Evolutionary conservation across 2,888 invertebrate species (phyloP).

Genomic region (Drosophila meridionalis): DNA sequence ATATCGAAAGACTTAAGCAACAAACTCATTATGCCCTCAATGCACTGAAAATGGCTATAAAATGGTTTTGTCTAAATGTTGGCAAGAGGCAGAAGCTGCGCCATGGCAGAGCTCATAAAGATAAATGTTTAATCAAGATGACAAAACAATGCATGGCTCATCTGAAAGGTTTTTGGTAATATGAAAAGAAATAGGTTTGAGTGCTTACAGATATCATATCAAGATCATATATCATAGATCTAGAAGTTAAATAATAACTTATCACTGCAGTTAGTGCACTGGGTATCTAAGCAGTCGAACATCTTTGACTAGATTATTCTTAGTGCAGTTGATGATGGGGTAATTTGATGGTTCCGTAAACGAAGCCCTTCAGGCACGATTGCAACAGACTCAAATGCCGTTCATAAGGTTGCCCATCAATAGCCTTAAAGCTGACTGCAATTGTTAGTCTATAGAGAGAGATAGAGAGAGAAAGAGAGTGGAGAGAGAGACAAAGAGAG

Average conservation of each 20-base stretch:
- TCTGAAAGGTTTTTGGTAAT: not conserved
- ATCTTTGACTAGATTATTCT: not conserved
- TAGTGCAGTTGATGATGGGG: conserved; percentile 44
- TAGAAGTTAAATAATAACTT: not conserved
- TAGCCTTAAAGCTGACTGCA: conserved; percentile 35
- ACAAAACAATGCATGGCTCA: not conserved
- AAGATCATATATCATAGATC: not conserved
- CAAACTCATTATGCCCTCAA: conserved; percentile 44
- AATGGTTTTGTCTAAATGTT: conserved; percentile 1
- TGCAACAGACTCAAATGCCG: conserved; percentile 12
- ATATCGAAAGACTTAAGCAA: conserved; percentile 68
- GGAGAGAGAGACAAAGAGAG: conserved; percentile 9
- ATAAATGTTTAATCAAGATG: not conserved
- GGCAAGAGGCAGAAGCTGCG: not conserved
- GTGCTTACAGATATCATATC: not conserved
- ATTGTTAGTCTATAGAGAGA: conserved; percentile 32
- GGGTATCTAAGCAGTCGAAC: not conserved
- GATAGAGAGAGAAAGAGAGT: conserved; percentile 11
- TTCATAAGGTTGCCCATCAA: conserved; percentile 41
- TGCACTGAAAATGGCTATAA: not conserved
- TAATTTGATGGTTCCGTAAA: conserved; percentile 44
- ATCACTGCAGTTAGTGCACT: not conserved
- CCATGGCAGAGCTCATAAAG: not conserved
- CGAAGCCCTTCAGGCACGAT: conserved; percentile 51
- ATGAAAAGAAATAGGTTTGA: not conserved